Evolutionary conservation across 2,888 invertebrate genomes (phyloP), one percentile per base, ranked within the genome.

Genomic region (Patella depressa): DNA sequence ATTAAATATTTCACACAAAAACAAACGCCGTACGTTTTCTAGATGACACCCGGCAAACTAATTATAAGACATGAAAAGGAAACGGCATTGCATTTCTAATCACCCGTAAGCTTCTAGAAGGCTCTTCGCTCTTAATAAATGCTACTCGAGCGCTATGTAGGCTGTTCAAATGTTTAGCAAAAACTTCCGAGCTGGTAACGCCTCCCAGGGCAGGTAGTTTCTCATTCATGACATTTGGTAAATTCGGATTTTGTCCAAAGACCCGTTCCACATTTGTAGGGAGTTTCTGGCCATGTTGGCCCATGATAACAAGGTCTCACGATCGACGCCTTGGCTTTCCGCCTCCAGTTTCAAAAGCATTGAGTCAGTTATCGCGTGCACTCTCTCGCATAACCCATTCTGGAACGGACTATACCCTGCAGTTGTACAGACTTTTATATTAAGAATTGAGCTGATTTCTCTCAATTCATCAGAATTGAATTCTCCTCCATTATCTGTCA

Each of bases 221-320:
- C 17, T 72, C 24, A 19, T 34, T 34, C 73, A 72, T 72, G 14
- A 34, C 34, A 34, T 72, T 72, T 19, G 73, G 73, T 29, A 34
- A 15, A 17, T 72, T 72, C 15, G 54, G 73, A 45, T 72, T 72
- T 53, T 17, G 14, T 29, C 73, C 73, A 72, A 72, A 72, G 14
- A 72, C 73, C 78, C 75, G 71, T 75, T n/a, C 71, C 75, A 78
- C 77, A 73, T 70, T 54, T 55, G 59, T 53, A 75, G 70, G 45
- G 55, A 34, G 53, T 78, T 74, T 53, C 53, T 55, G 9, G 77
- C 77, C 77, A 77, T 74, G 34, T 75, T 72, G 11, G 75, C 71
- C 78, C 78, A 78, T 9, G 29, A 53, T 45, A 78, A 45, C 29
- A 78, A 57, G 12, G 71, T 59, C 24, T 76, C 72, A 17, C 17